A percentile compares a stretch with the other conserved stretches of the same genome.
Evolutionary conservation across 2,888 invertebrate species (phyloP).

Genomic region (Anoplius nigerrimus): DNA sequence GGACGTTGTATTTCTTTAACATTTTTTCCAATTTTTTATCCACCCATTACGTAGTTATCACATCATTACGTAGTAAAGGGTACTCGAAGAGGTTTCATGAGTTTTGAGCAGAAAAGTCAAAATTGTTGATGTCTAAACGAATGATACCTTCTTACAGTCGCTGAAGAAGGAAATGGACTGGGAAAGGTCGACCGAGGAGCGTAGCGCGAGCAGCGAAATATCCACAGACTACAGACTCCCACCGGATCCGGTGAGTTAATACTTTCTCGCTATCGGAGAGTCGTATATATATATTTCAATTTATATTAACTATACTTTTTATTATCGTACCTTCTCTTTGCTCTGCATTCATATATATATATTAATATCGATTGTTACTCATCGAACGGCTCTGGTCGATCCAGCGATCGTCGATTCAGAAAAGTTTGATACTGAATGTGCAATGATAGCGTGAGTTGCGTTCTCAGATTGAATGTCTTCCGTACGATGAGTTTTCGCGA

Average conservation of each 20-base stretch:
- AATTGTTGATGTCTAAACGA: slow-evolving; percentile 32
- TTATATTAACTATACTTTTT: slow-evolving; percentile 12
- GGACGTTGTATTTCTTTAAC: too few species aligned
- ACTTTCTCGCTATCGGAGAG: slow-evolving; percentile 45
- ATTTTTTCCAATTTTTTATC: too few species aligned
- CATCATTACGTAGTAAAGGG: too few species aligned
- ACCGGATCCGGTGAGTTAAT: slow-evolving; percentile 86
- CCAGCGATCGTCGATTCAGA: too few species aligned
- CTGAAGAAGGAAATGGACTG: slow-evolving; percentile 93
- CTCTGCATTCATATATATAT: slow-evolving; percentile 3
- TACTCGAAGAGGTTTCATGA: too few species aligned
- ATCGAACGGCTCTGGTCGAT: too few species aligned
- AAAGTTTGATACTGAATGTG: too few species aligned
- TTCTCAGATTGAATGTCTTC: too few species aligned
- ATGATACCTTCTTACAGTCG: slow-evolving; percentile 80
- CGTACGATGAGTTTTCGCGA: too few species aligned
- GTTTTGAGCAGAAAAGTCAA: too few species aligned
- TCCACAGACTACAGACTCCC: slow-evolving; percentile 88
- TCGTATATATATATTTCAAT: slow-evolving; percentile 2
- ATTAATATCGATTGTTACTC: neutral
- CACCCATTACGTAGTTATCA: too few species aligned
- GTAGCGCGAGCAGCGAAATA: slow-evolving; percentile 85
- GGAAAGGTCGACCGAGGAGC: slow-evolving; percentile 85
- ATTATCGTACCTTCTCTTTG: slow-evolving; percentile 4
- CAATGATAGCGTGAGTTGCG: too few species aligned